A percentile compares a stretch with the other conserved stretches of the same genome.
Conservation (phyloP, 2,797 vertebrate species). For the Alauda arvensis region DNA sequence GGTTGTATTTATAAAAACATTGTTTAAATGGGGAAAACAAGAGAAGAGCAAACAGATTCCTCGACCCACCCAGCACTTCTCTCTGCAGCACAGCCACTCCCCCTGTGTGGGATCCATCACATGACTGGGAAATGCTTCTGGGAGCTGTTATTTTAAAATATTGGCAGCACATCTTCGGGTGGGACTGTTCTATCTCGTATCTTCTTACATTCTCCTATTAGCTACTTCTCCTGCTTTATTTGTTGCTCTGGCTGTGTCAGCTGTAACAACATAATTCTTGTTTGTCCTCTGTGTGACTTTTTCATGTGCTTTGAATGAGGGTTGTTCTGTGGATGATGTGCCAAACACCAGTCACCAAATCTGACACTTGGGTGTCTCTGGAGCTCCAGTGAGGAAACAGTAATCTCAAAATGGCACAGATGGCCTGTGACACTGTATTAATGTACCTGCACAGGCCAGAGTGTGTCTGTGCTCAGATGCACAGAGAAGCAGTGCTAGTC, state of each 20-base stretch:
- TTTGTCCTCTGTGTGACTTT: neutral
- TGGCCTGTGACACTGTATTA: neutral
- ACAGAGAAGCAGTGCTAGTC: neutral
- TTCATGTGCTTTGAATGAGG: neutral
- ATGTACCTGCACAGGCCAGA: neutral
- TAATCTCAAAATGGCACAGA: neutral
- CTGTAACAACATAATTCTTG: neutral
- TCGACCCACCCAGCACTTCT: neutral
- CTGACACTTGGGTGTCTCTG: neutral
- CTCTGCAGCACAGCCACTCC: conserved; percentile 7
- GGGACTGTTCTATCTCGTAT: neutral
- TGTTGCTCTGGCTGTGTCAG: neutral
- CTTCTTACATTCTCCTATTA: conserved; percentile 6
- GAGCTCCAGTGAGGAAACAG: neutral
- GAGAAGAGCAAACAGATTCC: conserved; percentile 27
- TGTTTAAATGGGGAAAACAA: conserved; percentile 28
- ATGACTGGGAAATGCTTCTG: conserved; percentile 6
- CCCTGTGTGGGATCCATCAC: conserved; percentile 7
- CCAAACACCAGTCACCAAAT: neutral
- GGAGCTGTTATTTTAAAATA: conserved; percentile 54
- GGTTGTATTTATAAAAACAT: conserved; percentile 15
- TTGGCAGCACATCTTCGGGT: conserved; percentile 35
- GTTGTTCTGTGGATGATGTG: neutral
- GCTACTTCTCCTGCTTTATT: neutral
- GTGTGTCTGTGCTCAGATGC: neutral